These are phyloP conservation scores for Maniola jurtina DNA, from an alignment of 1,140 invertebrate species.

Conservation along the genomic window DNA sequence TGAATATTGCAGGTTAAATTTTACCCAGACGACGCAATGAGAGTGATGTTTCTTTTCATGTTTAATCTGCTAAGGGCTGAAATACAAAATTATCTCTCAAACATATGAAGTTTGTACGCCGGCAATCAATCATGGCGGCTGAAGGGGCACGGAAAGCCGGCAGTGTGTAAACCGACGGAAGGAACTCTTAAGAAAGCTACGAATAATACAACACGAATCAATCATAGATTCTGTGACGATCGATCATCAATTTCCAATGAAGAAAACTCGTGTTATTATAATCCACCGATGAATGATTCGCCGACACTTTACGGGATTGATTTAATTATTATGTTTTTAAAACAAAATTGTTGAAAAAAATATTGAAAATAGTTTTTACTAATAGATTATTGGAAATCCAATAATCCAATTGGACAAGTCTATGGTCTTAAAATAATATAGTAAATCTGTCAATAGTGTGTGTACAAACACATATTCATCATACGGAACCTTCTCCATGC, in stretches of 20 bases:
- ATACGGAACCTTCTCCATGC: too few relatives aligned
- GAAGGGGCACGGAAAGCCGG: constrained; percentile 66
- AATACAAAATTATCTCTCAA: constrained; percentile 77
- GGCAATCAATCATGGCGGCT: constrained; percentile 71
- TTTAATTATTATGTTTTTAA: background rate
- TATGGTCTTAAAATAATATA: too few relatives aligned
- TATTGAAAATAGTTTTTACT: too few relatives aligned
- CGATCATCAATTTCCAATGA: constrained; percentile 74
- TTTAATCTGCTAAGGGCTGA: constrained; percentile 75
- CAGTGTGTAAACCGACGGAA: constrained; percentile 60
- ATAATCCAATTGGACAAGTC: too few relatives aligned
- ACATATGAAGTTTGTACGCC: constrained; percentile 73
- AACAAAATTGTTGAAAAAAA: background rate
- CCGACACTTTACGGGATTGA: constrained; percentile 30
- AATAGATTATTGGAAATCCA: too few relatives aligned
- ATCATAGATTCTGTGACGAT: constrained; percentile 75
- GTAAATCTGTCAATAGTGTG: too few relatives aligned
- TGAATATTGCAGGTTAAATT: constrained; percentile 49
- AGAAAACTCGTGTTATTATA: constrained; percentile 48
- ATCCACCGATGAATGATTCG: constrained; percentile 21
- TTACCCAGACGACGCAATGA: constrained; percentile 45
- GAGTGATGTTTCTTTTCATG: constrained; percentile 71
- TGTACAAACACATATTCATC: too few relatives aligned
- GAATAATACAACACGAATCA: constrained; percentile 75
- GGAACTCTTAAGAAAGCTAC: constrained; percentile 68